Conservation (phyloP, 2,797 vertebrate genomes). For the Spatula clypeata region DNA sequence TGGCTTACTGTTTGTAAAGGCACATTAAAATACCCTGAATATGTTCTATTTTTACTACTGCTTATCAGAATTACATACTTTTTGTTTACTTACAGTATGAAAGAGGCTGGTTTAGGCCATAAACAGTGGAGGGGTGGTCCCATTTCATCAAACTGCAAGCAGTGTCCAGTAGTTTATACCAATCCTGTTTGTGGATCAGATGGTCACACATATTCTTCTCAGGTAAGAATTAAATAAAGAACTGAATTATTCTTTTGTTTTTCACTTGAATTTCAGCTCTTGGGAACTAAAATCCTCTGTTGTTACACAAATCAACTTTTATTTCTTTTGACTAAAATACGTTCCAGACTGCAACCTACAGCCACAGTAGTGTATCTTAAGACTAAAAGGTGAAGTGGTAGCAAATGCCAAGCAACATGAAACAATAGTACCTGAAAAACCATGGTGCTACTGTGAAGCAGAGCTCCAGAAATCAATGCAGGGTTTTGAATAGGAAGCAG, state of each 20-base stretch:
- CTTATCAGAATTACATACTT: slow-evolving; percentile 65
- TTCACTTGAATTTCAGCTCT: neutral
- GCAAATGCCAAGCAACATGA: neutral
- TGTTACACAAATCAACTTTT: neutral
- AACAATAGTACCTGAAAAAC: neutral
- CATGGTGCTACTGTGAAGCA: neutral
- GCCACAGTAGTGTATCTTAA: neutral
- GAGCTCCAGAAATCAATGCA: neutral
- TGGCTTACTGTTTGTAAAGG: slow-evolving; percentile 36
- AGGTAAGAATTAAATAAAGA: slow-evolving; percentile 84
- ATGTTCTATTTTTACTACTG: slow-evolving; percentile 43
- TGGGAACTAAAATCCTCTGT: neutral
- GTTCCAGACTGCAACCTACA: neutral
- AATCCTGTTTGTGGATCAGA: slow-evolving; percentile 94
- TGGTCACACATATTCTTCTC: slow-evolving; percentile 93
- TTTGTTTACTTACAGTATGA: slow-evolving; percentile 88
- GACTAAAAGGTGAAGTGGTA: neutral
- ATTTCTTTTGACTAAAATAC: slow-evolving; percentile 2
- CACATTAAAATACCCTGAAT: slow-evolving; percentile 45
- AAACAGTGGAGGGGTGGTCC: slow-evolving; percentile 85
- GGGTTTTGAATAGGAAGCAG: neutral
- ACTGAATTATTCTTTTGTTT: neutral
- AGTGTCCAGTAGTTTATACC: slow-evolving; percentile 90
- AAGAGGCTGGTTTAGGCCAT: slow-evolving; percentile 89
- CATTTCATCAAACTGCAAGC: slow-evolving; percentile 88